phyloP scores from a whole-genome alignment of 2,888 invertebrate genomes.

The Melanargia galathea region DNA sequence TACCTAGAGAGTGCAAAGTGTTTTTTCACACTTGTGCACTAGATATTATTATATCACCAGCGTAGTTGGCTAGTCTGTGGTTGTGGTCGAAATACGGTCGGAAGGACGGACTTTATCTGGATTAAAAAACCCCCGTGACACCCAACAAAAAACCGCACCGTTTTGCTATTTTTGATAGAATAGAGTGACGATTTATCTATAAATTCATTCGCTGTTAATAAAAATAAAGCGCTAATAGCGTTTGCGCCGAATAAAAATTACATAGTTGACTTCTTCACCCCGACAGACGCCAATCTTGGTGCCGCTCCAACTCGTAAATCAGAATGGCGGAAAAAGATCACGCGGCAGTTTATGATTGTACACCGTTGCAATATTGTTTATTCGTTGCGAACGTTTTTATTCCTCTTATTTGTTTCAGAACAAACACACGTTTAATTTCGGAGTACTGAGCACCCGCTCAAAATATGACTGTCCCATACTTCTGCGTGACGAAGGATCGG shows the following conservation, averaged over 20 bases:
- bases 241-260: constrained; percentile 24
- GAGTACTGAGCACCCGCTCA: not conserved
- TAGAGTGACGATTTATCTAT: not conserved
- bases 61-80: too few species aligned
- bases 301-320: constrained; percentile 69
- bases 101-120: too few species aligned
- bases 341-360: constrained; percentile 67
- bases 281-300: constrained; percentile 53
- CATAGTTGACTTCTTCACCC: constrained; percentile 32
- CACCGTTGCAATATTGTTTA: constrained; percentile 49
- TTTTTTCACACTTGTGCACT: too few species aligned
- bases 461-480: too few species aligned
- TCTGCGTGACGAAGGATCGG: too few species aligned
- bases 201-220: not conserved
- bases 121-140: too few species aligned
- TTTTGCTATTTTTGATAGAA: not conserved
- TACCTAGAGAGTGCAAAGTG: too few species aligned
- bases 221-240: constrained; percentile 2
- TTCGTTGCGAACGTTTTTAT: constrained; percentile 43
- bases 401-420: constrained; percentile 34
- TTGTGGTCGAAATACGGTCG: too few species aligned
- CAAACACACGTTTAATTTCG: constrained; percentile 25
- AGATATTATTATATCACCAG: too few species aligned
- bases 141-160: too few species aligned
- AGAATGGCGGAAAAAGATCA: constrained; percentile 67